These are phyloP conservation scores for Lycophotia porphyrea DNA, from an alignment of 2,888 invertebrate genomes.

Conservation along the genomic window DNA sequence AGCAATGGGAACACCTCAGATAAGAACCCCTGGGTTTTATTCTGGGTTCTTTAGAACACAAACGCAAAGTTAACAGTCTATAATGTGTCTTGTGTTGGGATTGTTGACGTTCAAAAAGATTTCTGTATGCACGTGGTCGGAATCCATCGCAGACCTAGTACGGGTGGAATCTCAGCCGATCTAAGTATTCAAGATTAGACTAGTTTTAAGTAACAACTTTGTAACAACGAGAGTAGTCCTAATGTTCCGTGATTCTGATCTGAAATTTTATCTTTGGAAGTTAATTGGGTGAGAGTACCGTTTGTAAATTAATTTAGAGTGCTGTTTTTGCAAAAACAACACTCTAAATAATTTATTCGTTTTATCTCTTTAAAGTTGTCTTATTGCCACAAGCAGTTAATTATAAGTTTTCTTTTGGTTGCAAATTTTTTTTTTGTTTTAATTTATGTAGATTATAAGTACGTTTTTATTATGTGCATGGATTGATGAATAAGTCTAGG, in stretches of 20 bases:
- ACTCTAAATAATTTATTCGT: neutral
- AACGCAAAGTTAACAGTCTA: neutral
- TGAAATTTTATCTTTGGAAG: neutral
- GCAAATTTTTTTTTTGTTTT: conserved; percentile 43
- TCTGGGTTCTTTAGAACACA: neutral
- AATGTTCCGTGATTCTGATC: conserved; percentile 11
- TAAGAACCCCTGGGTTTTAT: neutral
- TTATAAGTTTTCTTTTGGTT: conserved; percentile 43
- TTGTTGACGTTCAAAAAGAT: neutral
- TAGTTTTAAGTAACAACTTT: neutral
- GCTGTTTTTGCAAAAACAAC: neutral
- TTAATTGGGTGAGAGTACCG: conserved; percentile 9
- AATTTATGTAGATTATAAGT: neutral
- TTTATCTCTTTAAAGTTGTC: conserved; percentile 10
- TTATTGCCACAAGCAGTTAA: conserved; percentile 59
- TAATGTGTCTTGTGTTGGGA: neutral
- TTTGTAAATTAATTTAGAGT: conserved; percentile 1
- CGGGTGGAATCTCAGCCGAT: neutral
- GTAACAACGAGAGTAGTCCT: neutral
- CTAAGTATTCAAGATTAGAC: neutral
- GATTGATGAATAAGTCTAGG: neutral
- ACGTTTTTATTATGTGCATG: neutral
- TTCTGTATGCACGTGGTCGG: too few relatives aligned
- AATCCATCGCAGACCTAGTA: neutral
- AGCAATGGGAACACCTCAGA: neutral